phyloP scores from a whole-genome alignment of 2,113 vertebrate species.

The Equus quagga region DNA sequence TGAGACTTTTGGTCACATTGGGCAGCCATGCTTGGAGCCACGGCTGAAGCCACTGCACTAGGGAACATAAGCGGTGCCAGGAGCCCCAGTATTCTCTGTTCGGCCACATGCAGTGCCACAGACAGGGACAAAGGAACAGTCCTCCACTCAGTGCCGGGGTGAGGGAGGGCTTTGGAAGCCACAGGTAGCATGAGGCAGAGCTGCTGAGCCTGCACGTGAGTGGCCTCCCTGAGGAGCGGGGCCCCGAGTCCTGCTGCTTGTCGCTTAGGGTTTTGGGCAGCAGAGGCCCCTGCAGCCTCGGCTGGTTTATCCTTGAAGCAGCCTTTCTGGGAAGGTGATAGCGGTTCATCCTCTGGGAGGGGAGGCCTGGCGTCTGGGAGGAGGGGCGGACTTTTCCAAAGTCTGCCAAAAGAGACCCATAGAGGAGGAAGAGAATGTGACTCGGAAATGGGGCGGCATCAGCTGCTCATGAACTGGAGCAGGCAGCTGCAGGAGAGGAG shows the following conservation, averaged over 20 bases:
- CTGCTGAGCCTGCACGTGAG: not conserved
- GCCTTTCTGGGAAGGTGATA: not conserved
- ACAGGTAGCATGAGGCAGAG: not conserved
- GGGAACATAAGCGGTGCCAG: not conserved
- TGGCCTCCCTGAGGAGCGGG: not conserved
- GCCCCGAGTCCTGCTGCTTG: not conserved
- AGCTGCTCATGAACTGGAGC: not conserved
- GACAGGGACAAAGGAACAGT: not conserved
- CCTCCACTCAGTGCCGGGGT: not conserved
- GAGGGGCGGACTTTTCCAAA: not conserved
- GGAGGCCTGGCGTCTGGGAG: not conserved
- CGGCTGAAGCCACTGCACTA: not conserved
- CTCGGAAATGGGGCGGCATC: not conserved
- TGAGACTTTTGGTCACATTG: not conserved
- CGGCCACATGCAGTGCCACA: too few species aligned
- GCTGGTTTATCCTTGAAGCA: not conserved
- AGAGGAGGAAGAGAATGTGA: not conserved
- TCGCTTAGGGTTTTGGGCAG: rapidly evolving
- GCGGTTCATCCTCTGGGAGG: not conserved
- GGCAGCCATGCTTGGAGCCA: not conserved
- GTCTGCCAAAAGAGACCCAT: not conserved
- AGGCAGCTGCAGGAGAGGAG: not conserved
- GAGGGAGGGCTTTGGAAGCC: not conserved
- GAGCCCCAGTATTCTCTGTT: not conserved
- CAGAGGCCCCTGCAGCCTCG: not conserved